Evolutionary conservation across 1,140 invertebrate genomes (phyloP), one percentile per base, ranked within the genome.

Genomic region (Aradophagus sp.): DNA sequence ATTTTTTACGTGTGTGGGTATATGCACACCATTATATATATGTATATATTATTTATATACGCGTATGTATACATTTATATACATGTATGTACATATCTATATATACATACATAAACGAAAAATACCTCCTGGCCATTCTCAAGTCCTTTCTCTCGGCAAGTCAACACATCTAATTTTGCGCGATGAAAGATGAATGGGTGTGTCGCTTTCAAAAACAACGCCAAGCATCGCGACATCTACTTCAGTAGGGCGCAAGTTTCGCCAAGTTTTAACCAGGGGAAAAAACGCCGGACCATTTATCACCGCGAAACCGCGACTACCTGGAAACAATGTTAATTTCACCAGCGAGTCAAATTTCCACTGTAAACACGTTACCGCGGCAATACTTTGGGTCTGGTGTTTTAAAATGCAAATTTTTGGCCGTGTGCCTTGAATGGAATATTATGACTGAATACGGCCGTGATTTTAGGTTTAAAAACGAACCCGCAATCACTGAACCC

Each of bases 71-170:
- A n/a, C n/a, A n/a, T n/a, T n/a, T n/a, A n/a, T n/a, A n/a, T n/a
- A n/a, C n/a, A n/a, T n/a, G n/a, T n/a, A n/a, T n/a, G n/a, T n/a
- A n/a, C n/a, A n/a, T n/a, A n/a, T n/a, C n/a, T n/a, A n/a, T n/a
- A n/a, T n/a, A n/a, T n/a, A n/a, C n/a, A n/a, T n/a, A n/a, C n/a
- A 77, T 75, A 80, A 80, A 80, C 79, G 73, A 68, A 80, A 79
- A 80, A 76, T 75, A 70, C 71, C 50, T 73, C 61, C 56, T 72
- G 48, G 65, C 69, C 47, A 16, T 55, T 55, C 42, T 69, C 42
- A 47, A 19, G 32, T 45, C 16, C 44, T 56, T 39, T 23, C 27
- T 19, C 16, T 27, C 39, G 17, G 50, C 34, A 35, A 56, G 52
- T 52, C 52, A 26, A 32, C 39, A 73, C 59, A 59, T 79, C 72